phyloP scores from a whole-genome alignment of 1,140 invertebrate species.

The Monochamus saltuarius region DNA sequence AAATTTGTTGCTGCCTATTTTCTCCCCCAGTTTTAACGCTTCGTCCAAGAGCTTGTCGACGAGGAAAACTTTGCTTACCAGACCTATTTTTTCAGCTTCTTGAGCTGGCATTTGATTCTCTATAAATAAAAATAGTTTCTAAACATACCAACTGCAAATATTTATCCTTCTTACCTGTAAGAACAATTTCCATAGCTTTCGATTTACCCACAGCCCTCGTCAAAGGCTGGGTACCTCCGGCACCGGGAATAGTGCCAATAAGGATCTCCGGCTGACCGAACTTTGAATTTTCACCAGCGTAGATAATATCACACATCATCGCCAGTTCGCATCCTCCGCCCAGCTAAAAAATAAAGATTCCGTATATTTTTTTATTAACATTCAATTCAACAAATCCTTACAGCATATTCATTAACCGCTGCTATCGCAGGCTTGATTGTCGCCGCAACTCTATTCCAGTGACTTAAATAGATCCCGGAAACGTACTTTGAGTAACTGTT shows the following conservation, averaged over 20 bases:
- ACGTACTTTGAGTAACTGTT: constrained; percentile 75
- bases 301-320: constrained; percentile 99
- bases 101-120: constrained; percentile 80
- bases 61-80: constrained; percentile 92
- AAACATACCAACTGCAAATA: too few species aligned
- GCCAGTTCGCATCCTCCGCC: constrained; percentile 97
- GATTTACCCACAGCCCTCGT: constrained; percentile 91
- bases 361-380: too few species aligned
- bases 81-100: constrained; percentile 84
- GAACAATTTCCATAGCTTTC: constrained; percentile 98
- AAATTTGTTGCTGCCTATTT: constrained; percentile 90
- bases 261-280: constrained; percentile 98
- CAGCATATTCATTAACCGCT: constrained; percentile 97
- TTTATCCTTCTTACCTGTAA: constrained; percentile 88
- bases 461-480: constrained; percentile 70
- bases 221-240: constrained; percentile 95
- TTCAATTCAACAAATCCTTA: too few species aligned
- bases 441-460: constrained; percentile 77
- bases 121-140: too few species aligned
- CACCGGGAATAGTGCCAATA: constrained; percentile 96
- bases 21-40: constrained; percentile 91
- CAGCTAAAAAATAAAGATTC: constrained; percentile 59
- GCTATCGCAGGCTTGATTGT: constrained; percentile 94
- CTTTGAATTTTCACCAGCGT: constrained; percentile 95
- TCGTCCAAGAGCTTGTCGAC: constrained; percentile 84